Conservation (phyloP, 1,140 invertebrate genomes). For the Solen grandis region DNA sequence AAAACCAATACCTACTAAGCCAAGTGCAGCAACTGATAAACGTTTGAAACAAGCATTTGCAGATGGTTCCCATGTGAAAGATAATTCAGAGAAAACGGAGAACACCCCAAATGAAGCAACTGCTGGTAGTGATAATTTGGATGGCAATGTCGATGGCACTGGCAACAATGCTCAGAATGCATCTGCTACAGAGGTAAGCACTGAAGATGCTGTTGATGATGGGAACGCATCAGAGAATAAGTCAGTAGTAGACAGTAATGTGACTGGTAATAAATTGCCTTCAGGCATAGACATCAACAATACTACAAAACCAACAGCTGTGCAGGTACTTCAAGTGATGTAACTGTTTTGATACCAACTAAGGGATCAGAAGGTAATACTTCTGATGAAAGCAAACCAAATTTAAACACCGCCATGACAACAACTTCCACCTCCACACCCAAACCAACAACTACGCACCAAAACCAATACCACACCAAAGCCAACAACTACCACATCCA, state of each 20-base stretch:
- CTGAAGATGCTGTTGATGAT: background rate
- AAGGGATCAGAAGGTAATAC: no score
- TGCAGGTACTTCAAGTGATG: no score
- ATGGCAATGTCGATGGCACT: background rate
- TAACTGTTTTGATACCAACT: no score
- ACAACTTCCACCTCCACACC: background rate
- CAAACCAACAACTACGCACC: background rate
- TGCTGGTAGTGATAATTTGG: no score
- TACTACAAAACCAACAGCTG: no score
- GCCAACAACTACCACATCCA: conserved; percentile 24
- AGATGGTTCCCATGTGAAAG: conserved; percentile 32
- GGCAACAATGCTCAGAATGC: background rate
- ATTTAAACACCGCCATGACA: background rate
- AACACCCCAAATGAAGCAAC: background rate
- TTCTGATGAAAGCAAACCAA: no score
- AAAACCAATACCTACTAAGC: conserved; percentile 8
- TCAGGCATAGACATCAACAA: no score
- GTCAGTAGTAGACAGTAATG: conserved; percentile 12
- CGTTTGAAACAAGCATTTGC: conserved; percentile 40
- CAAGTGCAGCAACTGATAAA: conserved; percentile 33
- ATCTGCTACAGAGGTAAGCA: background rate
- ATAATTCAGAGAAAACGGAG: background rate
- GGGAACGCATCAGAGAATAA: background rate
- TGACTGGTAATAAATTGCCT: background rate
- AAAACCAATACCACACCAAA: conserved; percentile 39